Percentiles rank a stretch among this genome's conserved stretches.
Conservation (phyloP, 1,140 invertebrate genomes). For the Asobara japonica region DNA sequence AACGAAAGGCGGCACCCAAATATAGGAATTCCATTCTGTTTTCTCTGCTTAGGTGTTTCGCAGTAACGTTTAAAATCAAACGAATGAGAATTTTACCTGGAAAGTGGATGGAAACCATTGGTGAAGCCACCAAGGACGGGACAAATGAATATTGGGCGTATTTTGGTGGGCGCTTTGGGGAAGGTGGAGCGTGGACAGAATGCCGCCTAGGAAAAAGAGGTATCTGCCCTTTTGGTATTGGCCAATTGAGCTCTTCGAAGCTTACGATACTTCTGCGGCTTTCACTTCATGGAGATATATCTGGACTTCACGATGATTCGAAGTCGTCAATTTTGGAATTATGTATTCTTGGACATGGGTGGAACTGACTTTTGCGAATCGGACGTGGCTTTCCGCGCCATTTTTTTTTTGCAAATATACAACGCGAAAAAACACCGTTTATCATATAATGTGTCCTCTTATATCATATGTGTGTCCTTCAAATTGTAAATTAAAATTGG, state of each 20-base stretch:
- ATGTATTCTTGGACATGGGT: too few relatives aligned
- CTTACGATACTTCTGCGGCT: not conserved
- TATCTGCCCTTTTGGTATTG: not conserved
- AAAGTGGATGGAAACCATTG: slow-evolving; percentile 32
- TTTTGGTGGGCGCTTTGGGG: not conserved
- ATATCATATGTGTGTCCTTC: too few relatives aligned
- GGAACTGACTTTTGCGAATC: too few relatives aligned
- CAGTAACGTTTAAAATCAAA: slow-evolving; percentile 16
- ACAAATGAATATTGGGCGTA: not conserved
- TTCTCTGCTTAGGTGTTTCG: not conserved
- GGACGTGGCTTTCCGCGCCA: too few relatives aligned
- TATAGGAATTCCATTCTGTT: not conserved
- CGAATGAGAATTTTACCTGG: slow-evolving; percentile 32
- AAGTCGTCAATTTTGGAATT: too few relatives aligned
- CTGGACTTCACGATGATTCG: too few relatives aligned
- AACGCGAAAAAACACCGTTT: too few relatives aligned
- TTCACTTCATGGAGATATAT: too few relatives aligned
- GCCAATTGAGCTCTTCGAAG: not conserved
- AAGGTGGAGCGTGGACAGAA: not conserved
- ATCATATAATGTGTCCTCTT: too few relatives aligned
- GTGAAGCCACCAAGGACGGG: not conserved
- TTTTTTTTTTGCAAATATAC: too few relatives aligned
- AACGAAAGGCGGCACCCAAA: not conserved
- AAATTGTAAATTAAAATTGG: too few relatives aligned
- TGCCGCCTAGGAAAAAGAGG: not conserved